Evolutionary conservation across 2,888 invertebrate species (phyloP).

Genomic region (Camptogramma bilineatum): DNA sequence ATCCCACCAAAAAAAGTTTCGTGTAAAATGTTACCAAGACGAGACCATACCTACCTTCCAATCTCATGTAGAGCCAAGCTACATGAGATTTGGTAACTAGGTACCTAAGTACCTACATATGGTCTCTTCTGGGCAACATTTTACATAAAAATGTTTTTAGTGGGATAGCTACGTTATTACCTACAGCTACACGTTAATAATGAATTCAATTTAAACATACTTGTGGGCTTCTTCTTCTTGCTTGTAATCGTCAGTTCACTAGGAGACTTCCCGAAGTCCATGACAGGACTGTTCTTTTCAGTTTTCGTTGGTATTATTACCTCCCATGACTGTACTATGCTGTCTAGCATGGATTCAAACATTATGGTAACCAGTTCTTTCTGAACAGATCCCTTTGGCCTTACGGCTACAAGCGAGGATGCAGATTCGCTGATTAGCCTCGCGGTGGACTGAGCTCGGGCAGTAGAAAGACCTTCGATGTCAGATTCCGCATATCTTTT

Average conservation of each 20-base stretch:
- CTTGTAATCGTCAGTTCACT: constrained; percentile 59
- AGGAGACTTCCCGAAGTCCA: constrained; percentile 53
- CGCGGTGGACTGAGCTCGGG: constrained; percentile 50
- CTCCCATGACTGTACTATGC: constrained; percentile 73
- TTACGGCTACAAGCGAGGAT: constrained; percentile 41
- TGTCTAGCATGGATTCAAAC: constrained; percentile 73
- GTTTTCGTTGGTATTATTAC: constrained; percentile 54
- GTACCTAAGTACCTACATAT: too few species aligned
- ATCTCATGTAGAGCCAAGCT: too few species aligned
- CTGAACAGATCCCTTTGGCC: constrained; percentile 61
- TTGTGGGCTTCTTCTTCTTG: constrained; percentile 59
- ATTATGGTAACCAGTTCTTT: constrained; percentile 69
- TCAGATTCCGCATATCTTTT: constrained; percentile 45
- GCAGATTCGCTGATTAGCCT: constrained; percentile 55
- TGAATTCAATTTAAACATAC: constrained; percentile 12
- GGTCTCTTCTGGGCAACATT: too few species aligned
- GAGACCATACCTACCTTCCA: too few species aligned
- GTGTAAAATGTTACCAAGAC: too few species aligned
- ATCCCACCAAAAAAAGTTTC: too few species aligned
- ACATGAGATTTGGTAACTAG: too few species aligned
- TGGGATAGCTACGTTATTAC: too few species aligned
- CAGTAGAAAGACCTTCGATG: constrained; percentile 47
- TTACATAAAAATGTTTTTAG: too few species aligned
- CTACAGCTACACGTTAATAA: background rate
- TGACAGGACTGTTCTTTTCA: constrained; percentile 48